phyloP scores from a whole-genome alignment of 2,797 vertebrate genomes.

The Myotis planiceps region DNA sequence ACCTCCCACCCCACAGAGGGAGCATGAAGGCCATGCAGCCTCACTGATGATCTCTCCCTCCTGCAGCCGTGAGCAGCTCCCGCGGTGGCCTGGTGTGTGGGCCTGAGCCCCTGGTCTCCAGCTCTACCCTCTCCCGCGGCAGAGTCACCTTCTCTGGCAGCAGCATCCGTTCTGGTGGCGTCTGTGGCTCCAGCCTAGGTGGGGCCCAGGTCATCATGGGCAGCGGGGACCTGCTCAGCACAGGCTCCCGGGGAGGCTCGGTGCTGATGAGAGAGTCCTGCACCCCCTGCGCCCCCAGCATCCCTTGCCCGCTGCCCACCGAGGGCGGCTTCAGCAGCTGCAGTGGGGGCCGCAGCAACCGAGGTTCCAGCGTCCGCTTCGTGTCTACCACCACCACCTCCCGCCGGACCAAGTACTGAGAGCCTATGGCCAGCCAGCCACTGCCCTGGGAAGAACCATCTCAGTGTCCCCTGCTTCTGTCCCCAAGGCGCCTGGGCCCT shows the following conservation, averaged over 20 bases:
- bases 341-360: slow-evolving; percentile 31
- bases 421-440: background rate
- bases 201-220: background rate
- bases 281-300: background rate
- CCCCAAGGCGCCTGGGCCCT: background rate
- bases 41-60: background rate
- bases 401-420: slow-evolving; percentile 59
- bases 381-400: slow-evolving; percentile 63
- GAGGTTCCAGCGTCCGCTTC: slow-evolving; percentile 50
- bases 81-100: slow-evolving; percentile 46
- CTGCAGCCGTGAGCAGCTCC: slow-evolving; percentile 75
- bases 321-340: slow-evolving; percentile 69
- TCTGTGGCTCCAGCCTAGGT: background rate
- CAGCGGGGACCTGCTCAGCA: background rate
- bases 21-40: background rate
- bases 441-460: background rate
- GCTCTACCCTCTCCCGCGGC: background rate
- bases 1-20: background rate
- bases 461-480: background rate
- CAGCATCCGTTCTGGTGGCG: background rate
- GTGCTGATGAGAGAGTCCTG: slow-evolving; percentile 7
- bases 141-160: background rate
- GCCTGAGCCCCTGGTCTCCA: background rate
- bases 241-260: background rate
- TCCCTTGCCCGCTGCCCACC: slow-evolving; percentile 9